Base-by-base conservation (phyloP, 92 coral and sea anemone genomes). In the Palythoa heliodiscus region DNA sequence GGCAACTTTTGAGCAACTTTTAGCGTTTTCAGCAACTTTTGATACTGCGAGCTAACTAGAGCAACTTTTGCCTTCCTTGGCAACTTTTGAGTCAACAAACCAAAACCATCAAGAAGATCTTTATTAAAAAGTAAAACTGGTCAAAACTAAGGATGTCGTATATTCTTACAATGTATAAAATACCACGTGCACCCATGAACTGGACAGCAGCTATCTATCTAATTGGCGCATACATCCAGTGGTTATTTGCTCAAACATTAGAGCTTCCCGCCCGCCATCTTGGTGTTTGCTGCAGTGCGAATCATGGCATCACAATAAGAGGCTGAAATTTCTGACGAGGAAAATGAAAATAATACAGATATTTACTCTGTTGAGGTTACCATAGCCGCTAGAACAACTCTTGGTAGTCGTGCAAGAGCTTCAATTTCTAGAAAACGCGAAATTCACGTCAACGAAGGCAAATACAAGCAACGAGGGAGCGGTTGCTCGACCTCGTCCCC, bases 201-300 rank as follows among this genome's bases (percentile, higher is more conserved):
- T 72, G 76, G 73, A 77, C 86, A 35, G 87, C 84, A 69, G 86
- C 76, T 82, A 82, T 82, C 76, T 29, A 29, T 29, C 35, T 29
- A 29, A 29, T 1, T 0, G 1, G 35, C 35, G 35, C 35, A 0
- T 29, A 29, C 35, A 29, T 29, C 35, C 35, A 29, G 35, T 1
- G 1, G 35, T 29, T 29, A 29, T 29, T 29, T 1, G 35, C 35
- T 29, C 35, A 0, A 29, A 29, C 35, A 29, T 0, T 29, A 29
- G 35, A 29, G 35, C 68, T 67, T 82, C 60, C 60, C 29, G 66
- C 76, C 76, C 47, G 76, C 76, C 69, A 63, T 63, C 69, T 63
- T 63, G 70, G 23, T 63, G 19, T 63, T 63, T n/a, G 70, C 70
- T 63, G 70, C 70, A 63, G 70, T 63, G 23, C 70, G 23, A 63